Evolutionary conservation across 2,113 vertebrate genomes (phyloP), one percentile per base, ranked within the genome.

Genomic region (Ctenomys sociabilis): DNA sequence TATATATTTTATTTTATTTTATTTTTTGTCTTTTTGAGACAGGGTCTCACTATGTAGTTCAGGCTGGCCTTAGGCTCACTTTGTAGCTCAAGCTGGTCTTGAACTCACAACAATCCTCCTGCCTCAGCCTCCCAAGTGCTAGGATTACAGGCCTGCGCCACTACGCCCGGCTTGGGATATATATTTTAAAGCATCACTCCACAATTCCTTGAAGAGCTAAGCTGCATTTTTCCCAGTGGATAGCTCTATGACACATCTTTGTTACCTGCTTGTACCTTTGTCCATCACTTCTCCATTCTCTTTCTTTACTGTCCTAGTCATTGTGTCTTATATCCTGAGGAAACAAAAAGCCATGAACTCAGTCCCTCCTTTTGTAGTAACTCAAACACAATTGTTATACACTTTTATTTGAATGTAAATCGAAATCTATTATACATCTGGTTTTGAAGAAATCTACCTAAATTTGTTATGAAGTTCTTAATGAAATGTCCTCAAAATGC

Each of bases 371-470:
- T 57, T 52, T 84, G 63, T 5, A 94, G 61, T 93, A 94, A 83
- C n/a, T 21, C 40, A 92, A 59, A 37, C 22, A 93, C 68, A 93
- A 87, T 94, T 75, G 81, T 37, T 96, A 17, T 64, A 61, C n/a
- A 35, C 75, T 40, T 95, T 64, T 89, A 94, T 96, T 93, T 88
- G 72, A 52, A 16, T 66, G 19, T 32, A 11, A 94, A 85, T 91
- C 5, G 52, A 94, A 92, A 75, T 4, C 3, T n/a, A 84, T 59
- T 87, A 40, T 85, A 81, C 85, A 68, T 85, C 14, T 97, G 35
- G 21, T 70, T 95, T 94, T 89, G 64, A 64, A 91, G 9, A 94
- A 93, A 64, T 59, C 43, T 82, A 72, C 83, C 77, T 83, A 78
- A 87, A 96, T 64, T 83, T 52, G n/a, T 40, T 45, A 80, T 37